Evolutionary conservation across 1,140 invertebrate genomes (phyloP).

Genomic region (Adoxophyes honmai): DNA sequence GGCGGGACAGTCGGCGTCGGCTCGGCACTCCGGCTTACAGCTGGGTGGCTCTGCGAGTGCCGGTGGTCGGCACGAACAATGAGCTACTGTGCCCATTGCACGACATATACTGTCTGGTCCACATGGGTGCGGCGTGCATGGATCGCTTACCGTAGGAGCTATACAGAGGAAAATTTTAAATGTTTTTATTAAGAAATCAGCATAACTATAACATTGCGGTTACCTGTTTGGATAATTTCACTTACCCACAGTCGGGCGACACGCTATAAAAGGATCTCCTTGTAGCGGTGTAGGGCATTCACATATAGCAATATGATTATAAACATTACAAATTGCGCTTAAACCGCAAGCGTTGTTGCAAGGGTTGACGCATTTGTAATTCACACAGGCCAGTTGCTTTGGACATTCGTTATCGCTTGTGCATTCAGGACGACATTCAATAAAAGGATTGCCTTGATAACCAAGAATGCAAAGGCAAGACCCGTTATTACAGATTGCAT

Average conservation of each 20-base stretch:
- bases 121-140: slow-evolving; percentile 86
- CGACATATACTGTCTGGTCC: slow-evolving; percentile 85
- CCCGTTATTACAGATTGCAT: slow-evolving; percentile 84
- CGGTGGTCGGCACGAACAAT: slow-evolving; percentile 82
- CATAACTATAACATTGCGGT: too few species aligned
- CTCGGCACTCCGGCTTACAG: slow-evolving; percentile 84
- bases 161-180: slow-evolving; percentile 33
- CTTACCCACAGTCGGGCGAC: slow-evolving; percentile 73
- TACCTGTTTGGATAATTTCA: slow-evolving; percentile 39
- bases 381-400: slow-evolving; percentile 87
- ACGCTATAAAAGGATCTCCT: slow-evolving; percentile 82
- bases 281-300: slow-evolving; percentile 79
- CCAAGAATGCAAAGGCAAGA: slow-evolving; percentile 80
- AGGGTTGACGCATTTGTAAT: slow-evolving; percentile 88
- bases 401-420: slow-evolving; percentile 86
- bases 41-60: slow-evolving; percentile 81
- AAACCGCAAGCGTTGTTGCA: slow-evolving; percentile 85
- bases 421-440: slow-evolving; percentile 83
- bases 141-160: slow-evolving; percentile 78
- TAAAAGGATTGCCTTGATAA: slow-evolving; percentile 80
- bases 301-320: slow-evolving; percentile 84
- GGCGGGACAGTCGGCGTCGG: slow-evolving; percentile 82
- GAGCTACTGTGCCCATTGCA: slow-evolving; percentile 79
- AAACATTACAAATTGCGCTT: slow-evolving; percentile 79
- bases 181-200: slow-evolving; percentile 1